Evolutionary conservation across 2,797 vertebrate genomes (phyloP).

Genomic region (Takifugu ocellatus): DNA sequence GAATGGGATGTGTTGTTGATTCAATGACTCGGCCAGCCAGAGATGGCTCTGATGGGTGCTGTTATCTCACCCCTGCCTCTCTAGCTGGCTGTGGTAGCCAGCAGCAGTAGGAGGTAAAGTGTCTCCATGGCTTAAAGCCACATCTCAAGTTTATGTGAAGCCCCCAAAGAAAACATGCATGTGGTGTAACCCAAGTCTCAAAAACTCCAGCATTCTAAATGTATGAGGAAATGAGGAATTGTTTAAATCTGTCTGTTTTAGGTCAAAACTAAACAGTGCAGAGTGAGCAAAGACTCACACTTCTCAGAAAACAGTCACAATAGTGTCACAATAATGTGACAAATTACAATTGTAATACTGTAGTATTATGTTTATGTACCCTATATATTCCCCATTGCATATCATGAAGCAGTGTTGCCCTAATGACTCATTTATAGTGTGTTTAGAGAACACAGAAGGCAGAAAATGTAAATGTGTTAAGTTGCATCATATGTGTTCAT

Average conservation of each 20-base stretch:
- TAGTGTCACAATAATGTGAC: too few relatives aligned
- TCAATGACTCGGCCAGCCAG: conserved; percentile 59
- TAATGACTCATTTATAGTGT: too few relatives aligned
- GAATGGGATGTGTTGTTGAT: conserved; percentile 72
- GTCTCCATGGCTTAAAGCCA: conserved; percentile 15
- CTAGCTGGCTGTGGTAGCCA: conserved; percentile 21
- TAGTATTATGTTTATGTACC: too few relatives aligned
- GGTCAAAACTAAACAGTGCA: background rate
- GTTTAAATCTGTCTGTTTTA: background rate
- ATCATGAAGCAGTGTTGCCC: background rate
- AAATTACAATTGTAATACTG: too few relatives aligned
- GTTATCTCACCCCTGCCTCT: conserved; percentile 52
- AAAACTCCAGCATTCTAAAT: background rate
- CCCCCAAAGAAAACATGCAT: conserved; percentile 7
- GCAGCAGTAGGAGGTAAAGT: conserved; percentile 25
- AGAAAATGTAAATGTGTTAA: background rate
- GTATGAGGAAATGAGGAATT: background rate
- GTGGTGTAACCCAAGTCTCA: background rate
- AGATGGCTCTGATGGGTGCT: conserved; percentile 58
- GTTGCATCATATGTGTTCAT: background rate
- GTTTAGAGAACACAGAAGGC: too few relatives aligned
- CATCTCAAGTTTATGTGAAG: conserved; percentile 2
- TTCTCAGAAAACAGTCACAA: too few relatives aligned
- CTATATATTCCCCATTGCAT: background rate
- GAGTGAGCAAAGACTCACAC: too few relatives aligned